A percentile compares a stretch with the other conserved stretches of the same genome.
Conservation (phyloP, 2,888 invertebrate species). For the Carterocephalus palaemon region DNA sequence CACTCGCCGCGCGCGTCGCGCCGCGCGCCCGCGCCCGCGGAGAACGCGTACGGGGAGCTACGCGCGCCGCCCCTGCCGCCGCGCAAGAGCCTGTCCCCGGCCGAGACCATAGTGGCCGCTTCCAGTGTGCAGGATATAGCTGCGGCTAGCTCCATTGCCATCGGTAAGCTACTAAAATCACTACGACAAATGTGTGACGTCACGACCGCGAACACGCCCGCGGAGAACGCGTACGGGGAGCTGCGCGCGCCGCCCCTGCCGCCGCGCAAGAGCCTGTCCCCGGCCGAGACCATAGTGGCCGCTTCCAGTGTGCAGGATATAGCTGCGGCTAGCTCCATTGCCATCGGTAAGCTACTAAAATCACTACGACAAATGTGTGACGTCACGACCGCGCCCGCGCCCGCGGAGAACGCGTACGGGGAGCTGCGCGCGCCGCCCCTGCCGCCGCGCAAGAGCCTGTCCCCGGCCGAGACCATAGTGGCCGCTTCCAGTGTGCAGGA, state of each 20-base stretch:
- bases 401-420: conserved; percentile 65
- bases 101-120: conserved; percentile 56
- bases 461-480: conserved; percentile 60
- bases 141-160: conserved; percentile 50
- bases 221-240: conserved; percentile 69
- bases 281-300: conserved; percentile 56
- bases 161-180: conserved; percentile 26
- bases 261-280: conserved; percentile 78
- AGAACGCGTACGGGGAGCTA: conserved; percentile 69
- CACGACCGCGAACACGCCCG: conserved; percentile 44
- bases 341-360: conserved; percentile 35
- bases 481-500: conserved; percentile 68
- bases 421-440: conserved; percentile 71
- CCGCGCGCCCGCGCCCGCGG: conserved; percentile 44
- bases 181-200: no score
- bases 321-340: conserved; percentile 50
- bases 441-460: conserved; percentile 79
- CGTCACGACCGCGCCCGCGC: conserved; percentile 47
- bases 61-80: conserved; percentile 77
- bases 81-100: conserved; percentile 75
- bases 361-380: no score
- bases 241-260: conserved; percentile 74
- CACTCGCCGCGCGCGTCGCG: conserved; percentile 62
- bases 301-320: conserved; percentile 70
- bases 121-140: conserved; percentile 68